A percentile compares a stretch with the other conserved stretches of the same genome.
Evolutionary conservation across 2,113 vertebrate species (phyloP).

Genomic region (Psilopogon haemacephalus): DNA sequence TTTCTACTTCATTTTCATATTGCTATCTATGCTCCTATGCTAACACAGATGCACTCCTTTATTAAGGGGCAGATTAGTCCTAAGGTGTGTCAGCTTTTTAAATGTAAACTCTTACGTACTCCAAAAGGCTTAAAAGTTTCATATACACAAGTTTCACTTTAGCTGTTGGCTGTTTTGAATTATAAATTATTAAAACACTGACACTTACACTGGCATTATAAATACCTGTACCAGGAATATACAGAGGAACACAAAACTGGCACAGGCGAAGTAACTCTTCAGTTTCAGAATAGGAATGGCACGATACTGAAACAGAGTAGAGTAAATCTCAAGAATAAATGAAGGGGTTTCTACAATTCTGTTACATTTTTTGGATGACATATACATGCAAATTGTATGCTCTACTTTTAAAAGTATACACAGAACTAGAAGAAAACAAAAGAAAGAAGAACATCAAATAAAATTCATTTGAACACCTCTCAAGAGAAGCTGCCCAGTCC

Average conservation of each 20-base stretch:
- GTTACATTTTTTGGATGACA: not conserved
- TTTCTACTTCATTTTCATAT: not conserved
- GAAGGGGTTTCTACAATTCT: not conserved
- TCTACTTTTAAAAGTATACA: not conserved
- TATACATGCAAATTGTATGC: not conserved
- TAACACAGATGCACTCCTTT: not conserved
- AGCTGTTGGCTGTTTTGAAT: not conserved
- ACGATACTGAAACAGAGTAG: constrained; percentile 83
- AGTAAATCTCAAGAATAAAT: not conserved
- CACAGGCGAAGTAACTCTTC: constrained; percentile 87
- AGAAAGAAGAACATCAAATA: not conserved
- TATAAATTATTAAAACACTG: not conserved
- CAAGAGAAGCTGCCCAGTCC: not conserved
- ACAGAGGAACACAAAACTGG: constrained; percentile 86
- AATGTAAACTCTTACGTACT: not conserved
- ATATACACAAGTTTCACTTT: not conserved
- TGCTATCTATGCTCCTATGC: not conserved
- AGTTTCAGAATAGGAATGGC: constrained; percentile 85
- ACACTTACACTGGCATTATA: constrained; percentile 82
- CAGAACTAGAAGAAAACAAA: not conserved
- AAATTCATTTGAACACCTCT: not conserved
- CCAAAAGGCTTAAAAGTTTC: not conserved
- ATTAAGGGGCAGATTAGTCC: not conserved
- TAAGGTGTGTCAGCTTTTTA: not conserved
- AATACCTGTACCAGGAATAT: constrained; percentile 89